Percentiles rank a stretch among this genome's conserved stretches.
These are phyloP conservation scores for Trichomalopsis sarcophagae DNA, from an alignment of 1,140 invertebrate genomes.

Conservation along the genomic window DNA sequence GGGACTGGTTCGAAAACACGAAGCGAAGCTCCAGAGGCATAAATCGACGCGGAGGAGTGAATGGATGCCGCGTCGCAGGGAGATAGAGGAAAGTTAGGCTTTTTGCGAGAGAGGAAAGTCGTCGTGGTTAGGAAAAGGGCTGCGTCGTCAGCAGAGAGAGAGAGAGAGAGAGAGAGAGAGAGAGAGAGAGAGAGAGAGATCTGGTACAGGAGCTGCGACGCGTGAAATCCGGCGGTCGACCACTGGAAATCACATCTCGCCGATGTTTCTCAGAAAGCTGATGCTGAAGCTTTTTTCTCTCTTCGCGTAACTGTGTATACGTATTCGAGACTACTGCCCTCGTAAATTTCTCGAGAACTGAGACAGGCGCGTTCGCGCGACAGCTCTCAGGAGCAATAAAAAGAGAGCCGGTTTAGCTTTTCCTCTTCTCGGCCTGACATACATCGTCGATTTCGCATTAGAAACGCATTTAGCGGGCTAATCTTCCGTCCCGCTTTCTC, in stretches of 20 bases:
- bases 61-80: neutral
- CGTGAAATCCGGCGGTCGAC: neutral
- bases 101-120: neutral
- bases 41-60: neutral
- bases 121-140: neutral
- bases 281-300: too few species aligned
- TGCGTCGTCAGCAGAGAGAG: neutral
- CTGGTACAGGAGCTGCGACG: neutral
- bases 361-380: too few species aligned
- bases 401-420: neutral
- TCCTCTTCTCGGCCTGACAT: neutral
- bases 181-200: neutral
- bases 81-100: neutral
- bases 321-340: too few species aligned
- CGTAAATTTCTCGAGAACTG: too few species aligned
- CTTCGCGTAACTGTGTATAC: too few species aligned
- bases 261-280: neutral
- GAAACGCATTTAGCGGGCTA: neutral
- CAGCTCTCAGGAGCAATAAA: too few species aligned
- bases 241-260: neutral
- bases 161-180: neutral
- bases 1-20: neutral
- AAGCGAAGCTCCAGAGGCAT: too few species aligned
- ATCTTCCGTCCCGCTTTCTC: neutral
- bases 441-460: neutral